Conservation (phyloP, 2,888 invertebrate species). For the Dorcus hopei region DNA sequence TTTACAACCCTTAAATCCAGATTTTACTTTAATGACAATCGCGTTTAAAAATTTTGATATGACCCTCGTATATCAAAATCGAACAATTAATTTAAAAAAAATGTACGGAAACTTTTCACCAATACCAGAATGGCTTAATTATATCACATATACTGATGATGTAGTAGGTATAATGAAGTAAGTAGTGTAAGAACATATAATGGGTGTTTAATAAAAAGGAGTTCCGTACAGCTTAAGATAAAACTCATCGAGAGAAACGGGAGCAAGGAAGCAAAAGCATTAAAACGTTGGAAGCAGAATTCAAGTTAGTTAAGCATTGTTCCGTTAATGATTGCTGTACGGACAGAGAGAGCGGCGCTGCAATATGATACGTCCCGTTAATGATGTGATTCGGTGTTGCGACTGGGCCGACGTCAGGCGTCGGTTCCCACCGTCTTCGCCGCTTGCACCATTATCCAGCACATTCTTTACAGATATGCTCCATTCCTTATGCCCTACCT, state of each 20-base stretch:
- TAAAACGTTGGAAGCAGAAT: constrained; percentile 4
- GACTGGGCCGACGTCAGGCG: not conserved
- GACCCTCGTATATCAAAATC: too few species aligned
- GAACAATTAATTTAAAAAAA: too few species aligned
- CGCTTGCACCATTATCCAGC: constrained; percentile 1
- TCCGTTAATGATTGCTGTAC: constrained; percentile 29
- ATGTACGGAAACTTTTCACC: too few species aligned
- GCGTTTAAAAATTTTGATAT: too few species aligned
- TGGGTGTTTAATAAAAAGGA: too few species aligned
- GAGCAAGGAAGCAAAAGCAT: not conserved
- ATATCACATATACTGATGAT: too few species aligned
- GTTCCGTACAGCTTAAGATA: not conserved
- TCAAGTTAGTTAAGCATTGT: constrained; percentile 29
- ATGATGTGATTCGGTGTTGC: constrained; percentile 25
- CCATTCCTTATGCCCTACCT: constrained; percentile 2
- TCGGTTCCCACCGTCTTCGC: constrained; percentile 1
- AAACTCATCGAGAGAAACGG: not conserved
- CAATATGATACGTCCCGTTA: constrained; percentile 31
- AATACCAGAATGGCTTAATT: too few species aligned
- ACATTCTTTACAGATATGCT: not conserved
- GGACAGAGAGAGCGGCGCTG: constrained; percentile 20
- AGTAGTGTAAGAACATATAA: too few species aligned
- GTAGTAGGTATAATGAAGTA: too few species aligned
- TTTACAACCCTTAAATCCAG: too few species aligned
- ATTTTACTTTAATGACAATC: too few species aligned